Evolutionary conservation across 2,113 vertebrate species (phyloP).

Genomic region (Dissostichus mawsoni): DNA sequence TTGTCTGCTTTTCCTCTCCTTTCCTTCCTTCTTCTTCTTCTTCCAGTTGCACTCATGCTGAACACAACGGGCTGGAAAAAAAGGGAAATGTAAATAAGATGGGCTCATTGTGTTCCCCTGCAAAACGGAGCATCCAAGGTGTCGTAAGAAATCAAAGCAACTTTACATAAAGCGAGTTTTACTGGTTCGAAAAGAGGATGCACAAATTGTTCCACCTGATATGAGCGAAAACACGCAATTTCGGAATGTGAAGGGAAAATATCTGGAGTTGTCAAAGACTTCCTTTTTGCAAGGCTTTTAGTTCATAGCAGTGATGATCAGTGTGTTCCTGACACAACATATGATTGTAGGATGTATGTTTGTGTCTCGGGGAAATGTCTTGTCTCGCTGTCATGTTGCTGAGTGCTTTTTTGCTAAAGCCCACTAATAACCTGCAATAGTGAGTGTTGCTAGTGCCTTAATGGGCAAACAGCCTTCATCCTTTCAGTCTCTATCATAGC

Average conservation of each 20-base stretch:
- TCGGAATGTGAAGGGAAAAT: slow-evolving; percentile 33
- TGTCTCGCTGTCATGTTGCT: slow-evolving; percentile 38
- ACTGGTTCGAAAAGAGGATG: slow-evolving; percentile 34
- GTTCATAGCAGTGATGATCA: slow-evolving; percentile 5
- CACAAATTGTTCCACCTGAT: slow-evolving; percentile 57
- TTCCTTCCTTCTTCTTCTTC: slow-evolving; percentile 10
- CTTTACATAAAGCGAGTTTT: slow-evolving; percentile 52
- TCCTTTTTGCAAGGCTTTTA: slow-evolving; percentile 9
- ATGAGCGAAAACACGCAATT: slow-evolving; percentile 29
- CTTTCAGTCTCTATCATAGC: slow-evolving; percentile 40
- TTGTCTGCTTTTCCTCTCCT: slow-evolving; percentile 36
- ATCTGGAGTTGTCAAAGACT: slow-evolving; percentile 23
- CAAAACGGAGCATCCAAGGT: slow-evolving; percentile 56
- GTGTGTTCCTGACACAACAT: not conserved
- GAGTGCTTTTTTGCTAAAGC: slow-evolving; percentile 45
- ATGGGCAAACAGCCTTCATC: slow-evolving; percentile 52
- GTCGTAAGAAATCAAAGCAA: slow-evolving; percentile 71
- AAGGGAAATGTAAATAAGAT: slow-evolving; percentile 74
- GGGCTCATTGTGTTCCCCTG: slow-evolving; percentile 60
- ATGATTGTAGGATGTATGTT: slow-evolving; percentile 24
- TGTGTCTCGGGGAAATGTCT: slow-evolving; percentile 21
- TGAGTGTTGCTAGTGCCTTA: slow-evolving; percentile 44
- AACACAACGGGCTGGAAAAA: slow-evolving; percentile 59
- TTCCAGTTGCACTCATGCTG: slow-evolving; percentile 13
- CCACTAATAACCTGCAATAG: slow-evolving; percentile 44